Evolutionary conservation across 1,140 invertebrate genomes (phyloP), one percentile per base, ranked within the genome.

Genomic region (Mizuhopecten yessoensis): DNA sequence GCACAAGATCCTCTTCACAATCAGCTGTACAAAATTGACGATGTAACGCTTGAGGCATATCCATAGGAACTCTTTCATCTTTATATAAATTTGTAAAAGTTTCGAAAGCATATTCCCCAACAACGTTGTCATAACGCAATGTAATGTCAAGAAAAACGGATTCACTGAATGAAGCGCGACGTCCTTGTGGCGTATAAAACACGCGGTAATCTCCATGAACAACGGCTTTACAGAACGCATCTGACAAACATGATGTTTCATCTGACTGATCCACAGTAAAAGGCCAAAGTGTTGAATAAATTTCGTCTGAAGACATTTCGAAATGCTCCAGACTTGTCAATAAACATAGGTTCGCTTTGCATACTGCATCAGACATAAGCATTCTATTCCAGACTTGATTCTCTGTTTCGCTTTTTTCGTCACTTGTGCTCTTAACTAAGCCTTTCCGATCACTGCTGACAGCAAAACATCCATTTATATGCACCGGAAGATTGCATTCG

Each of bases 381-480:
- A 86, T 88, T 15, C 86, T 36, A 36, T 92, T 92, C 92, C 92
- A 92, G 0, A 33, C 36, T 36, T 34, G 89, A 34, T 34, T 90
- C 34, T 11, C 33, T 20, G 87, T 45, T 20, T 88, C 87, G 10
- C 86, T 88, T 49, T 91, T 92, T 33, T 92, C 92, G 36, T 92
- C 92, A 33, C 57, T 88, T 29, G 92, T 91, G 33, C 86, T 87
- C 17, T 36, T 89, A 17, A 57, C 20, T 20, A 92, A 33, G 23
- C 90, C 29, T n/a, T 88, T 86, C 0, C 92, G 86, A 33, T 92
- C 90, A 42, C 88, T 86, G 9, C 88, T 88, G 5, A 92, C 88
- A 9, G 92, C 90, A 92, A 92, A 92, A 49, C 57, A 90, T 34
- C 92, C 92, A 36, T 92, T 92, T 0, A 92, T 88, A 88, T 91